Conservation (phyloP, 2,888 invertebrate genomes). For the Drosophila nigritarsus region DNA sequence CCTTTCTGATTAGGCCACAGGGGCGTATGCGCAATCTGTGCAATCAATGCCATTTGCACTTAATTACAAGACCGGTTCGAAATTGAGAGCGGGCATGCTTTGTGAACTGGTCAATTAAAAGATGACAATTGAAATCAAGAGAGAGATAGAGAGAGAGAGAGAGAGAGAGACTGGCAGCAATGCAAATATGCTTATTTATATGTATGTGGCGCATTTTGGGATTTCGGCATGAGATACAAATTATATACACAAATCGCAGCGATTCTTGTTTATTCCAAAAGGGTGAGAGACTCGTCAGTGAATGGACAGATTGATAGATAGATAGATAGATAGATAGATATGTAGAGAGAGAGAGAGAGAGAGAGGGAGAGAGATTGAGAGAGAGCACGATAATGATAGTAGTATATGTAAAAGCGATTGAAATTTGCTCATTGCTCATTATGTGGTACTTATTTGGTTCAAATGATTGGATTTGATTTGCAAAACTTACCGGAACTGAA, state of each 20-base stretch:
- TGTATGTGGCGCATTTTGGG: slow-evolving; percentile 22
- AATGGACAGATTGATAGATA: slow-evolving; percentile 42
- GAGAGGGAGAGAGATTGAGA: slow-evolving; percentile 17
- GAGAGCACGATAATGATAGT: slow-evolving; percentile 59
- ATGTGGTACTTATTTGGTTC: slow-evolving; percentile 35
- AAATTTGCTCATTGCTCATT: slow-evolving; percentile 50
- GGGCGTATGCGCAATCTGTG: slow-evolving; percentile 45
- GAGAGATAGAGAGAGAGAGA: slow-evolving; percentile 15
- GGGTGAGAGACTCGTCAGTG: slow-evolving; percentile 40
- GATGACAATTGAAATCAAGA: slow-evolving; percentile 36
- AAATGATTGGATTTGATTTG: slow-evolving; percentile 64
- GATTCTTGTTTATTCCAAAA: slow-evolving; percentile 1
- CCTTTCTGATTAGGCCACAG: slow-evolving; percentile 6
- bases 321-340: slow-evolving; percentile 27
- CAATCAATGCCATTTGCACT: slow-evolving; percentile 26
- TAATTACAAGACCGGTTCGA: too few species aligned
- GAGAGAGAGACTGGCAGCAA: slow-evolving; percentile 15
- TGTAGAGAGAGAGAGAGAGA: slow-evolving; percentile 4
- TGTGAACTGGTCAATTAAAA: slow-evolving; percentile 26
- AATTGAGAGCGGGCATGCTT: slow-evolving; percentile 7
- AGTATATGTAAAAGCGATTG: slow-evolving; percentile 72
- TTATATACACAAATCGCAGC: slow-evolving; percentile 63
- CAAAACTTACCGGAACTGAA: slow-evolving; percentile 93
- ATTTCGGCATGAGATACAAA: slow-evolving; percentile 55
- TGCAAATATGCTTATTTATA: slow-evolving; percentile 15